A percentile compares a stretch with the other conserved stretches of the same genome.
phyloP scores from a whole-genome alignment of 2,113 vertebrate genomes.

The Istiophorus platypterus region DNA sequence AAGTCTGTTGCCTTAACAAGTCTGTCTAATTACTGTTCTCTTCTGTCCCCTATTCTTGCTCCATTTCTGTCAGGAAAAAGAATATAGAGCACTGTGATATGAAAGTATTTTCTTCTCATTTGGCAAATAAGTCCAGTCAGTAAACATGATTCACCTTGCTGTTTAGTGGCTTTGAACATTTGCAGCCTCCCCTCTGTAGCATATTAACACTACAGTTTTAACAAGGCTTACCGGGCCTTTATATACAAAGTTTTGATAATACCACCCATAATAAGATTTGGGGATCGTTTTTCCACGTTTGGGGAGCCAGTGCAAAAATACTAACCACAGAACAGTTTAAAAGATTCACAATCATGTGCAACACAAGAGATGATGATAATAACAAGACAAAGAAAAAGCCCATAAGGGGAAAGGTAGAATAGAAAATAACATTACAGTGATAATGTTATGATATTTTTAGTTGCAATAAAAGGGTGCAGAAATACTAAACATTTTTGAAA shows the following conservation, averaged over 20 bases:
- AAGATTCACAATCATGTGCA: background rate
- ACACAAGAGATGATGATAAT: background rate
- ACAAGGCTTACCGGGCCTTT: background rate
- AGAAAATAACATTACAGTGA: background rate
- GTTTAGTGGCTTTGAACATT: slow-evolving; percentile 45
- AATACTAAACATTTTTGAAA: slow-evolving; percentile 7
- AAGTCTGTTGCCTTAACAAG: slow-evolving; percentile 63
- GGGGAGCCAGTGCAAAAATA: background rate
- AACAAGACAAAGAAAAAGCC: slow-evolving; percentile 14
- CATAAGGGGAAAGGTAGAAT: background rate
- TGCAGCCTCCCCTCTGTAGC: background rate
- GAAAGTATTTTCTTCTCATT: slow-evolving; percentile 70
- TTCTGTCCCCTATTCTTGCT: slow-evolving; percentile 52
- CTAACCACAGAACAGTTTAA: background rate
- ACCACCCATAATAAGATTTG: background rate
- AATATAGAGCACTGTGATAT: slow-evolving; percentile 67
- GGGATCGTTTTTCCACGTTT: background rate
- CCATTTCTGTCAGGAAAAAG: slow-evolving; percentile 83
- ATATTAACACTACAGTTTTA: background rate
- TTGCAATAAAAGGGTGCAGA: background rate
- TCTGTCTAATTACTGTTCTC: slow-evolving; percentile 44
- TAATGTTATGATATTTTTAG: background rate
- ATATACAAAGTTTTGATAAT: background rate
- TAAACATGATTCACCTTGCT: slow-evolving; percentile 49
- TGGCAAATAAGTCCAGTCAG: slow-evolving; percentile 55